A percentile compares a stretch with the other conserved stretches of the same genome.
These are phyloP conservation scores for Carapus acus DNA, from an alignment of 2,797 vertebrate genomes.

Conservation along the genomic window DNA sequence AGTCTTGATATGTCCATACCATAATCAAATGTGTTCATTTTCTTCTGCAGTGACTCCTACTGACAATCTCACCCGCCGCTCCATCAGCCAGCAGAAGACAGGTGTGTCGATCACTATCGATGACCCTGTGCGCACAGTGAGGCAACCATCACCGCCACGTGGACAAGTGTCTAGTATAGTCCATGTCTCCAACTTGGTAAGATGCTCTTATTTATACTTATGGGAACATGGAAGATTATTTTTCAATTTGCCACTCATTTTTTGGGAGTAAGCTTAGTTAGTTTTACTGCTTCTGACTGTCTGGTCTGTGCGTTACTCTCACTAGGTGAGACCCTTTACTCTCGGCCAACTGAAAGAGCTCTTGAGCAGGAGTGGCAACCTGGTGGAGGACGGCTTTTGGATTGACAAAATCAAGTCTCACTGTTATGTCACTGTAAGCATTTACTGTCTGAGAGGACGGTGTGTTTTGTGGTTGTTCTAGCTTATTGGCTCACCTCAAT, in stretches of 20 bases:
- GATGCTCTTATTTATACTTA: neutral
- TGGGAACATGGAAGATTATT: too few relatives aligned
- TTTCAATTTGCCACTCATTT: too few relatives aligned
- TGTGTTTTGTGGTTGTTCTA: too few relatives aligned
- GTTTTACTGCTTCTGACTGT: too few relatives aligned
- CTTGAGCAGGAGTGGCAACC: conserved; percentile 79
- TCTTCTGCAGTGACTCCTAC: conserved; percentile 70
- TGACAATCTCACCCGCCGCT: conserved; percentile 80
- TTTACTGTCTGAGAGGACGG: too few relatives aligned
- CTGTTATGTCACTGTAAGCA: conserved; percentile 85
- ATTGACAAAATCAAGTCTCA: conserved; percentile 94
- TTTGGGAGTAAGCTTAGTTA: neutral
- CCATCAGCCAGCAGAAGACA: conserved; percentile 85
- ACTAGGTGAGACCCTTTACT: conserved; percentile 86
- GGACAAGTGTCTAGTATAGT: conserved; percentile 84
- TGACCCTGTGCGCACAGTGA: conserved; percentile 81
- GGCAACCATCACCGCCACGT: conserved; percentile 81
- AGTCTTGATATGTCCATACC: neutral
- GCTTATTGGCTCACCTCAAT: too few relatives aligned
- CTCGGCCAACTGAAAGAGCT: conserved; percentile 88
- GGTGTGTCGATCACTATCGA: conserved; percentile 88
- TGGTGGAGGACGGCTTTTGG: conserved; percentile 86
- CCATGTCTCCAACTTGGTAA: conserved; percentile 86
- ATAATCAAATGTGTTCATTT: neutral
- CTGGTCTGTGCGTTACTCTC: too few relatives aligned